Evolutionary conservation across 2,888 invertebrate species (phyloP).

Genomic region (Synergus japonicus): DNA sequence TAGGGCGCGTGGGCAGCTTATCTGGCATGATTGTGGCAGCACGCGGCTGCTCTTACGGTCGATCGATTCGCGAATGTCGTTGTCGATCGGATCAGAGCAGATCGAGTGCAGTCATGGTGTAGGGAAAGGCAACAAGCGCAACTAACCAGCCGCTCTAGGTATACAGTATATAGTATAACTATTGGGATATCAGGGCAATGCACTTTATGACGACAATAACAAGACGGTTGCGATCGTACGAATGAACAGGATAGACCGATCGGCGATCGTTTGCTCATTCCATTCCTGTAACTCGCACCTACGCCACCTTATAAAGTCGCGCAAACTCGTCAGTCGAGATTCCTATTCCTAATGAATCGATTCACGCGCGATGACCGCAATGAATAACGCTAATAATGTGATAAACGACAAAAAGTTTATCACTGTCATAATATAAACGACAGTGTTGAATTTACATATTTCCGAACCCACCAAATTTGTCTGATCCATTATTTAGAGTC

Average conservation of each 20-base stretch:
- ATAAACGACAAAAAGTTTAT: slow-evolving; percentile 4
- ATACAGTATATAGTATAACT: slow-evolving; percentile 5
- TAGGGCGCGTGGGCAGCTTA: not conserved
- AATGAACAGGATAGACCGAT: slow-evolving; percentile 49
- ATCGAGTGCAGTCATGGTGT: slow-evolving; percentile 24
- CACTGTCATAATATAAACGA: not conserved
- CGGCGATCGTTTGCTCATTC: slow-evolving; percentile 47
- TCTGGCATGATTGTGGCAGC: not conserved
- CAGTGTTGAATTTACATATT: slow-evolving; percentile 1
- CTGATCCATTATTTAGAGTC: too few relatives aligned
- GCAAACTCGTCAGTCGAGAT: slow-evolving; percentile 49
- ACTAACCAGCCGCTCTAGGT: slow-evolving; percentile 9
- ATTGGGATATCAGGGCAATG: slow-evolving; percentile 64
- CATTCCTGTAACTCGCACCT: slow-evolving; percentile 56
- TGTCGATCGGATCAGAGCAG: slow-evolving; percentile 11
- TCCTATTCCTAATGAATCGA: slow-evolving; percentile 45
- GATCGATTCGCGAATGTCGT: slow-evolving; percentile 30
- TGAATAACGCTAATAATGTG: slow-evolving; percentile 16
- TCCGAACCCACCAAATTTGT: not conserved
- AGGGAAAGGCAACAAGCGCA: slow-evolving; percentile 32
- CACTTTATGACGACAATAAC: slow-evolving; percentile 68
- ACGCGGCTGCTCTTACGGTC: not conserved
- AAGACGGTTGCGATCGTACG: slow-evolving; percentile 52
- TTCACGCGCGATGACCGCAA: slow-evolving; percentile 34
- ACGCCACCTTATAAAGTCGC: slow-evolving; percentile 48